phyloP scores from a whole-genome alignment of 2,797 vertebrate species.

The Rousettus madagascariensis region DNA sequence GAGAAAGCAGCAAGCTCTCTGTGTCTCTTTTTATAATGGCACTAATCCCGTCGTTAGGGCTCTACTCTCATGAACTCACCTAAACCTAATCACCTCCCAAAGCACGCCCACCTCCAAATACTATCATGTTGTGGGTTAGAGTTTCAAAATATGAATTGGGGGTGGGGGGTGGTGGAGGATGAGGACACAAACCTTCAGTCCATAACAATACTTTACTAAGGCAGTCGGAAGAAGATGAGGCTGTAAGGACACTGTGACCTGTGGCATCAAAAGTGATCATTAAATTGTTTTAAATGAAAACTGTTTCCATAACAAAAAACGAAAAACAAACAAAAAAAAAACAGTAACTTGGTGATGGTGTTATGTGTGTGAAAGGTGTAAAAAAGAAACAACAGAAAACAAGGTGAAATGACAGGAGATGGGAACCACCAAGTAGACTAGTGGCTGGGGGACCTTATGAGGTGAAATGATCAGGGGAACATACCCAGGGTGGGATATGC shows the following conservation, averaged over 20 bases:
- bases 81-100: not conserved
- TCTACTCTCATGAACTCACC: not conserved
- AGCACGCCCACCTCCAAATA: not conserved
- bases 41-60: not conserved
- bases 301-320: not conserved
- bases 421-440: not conserved
- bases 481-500: not conserved
- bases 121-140: not conserved
- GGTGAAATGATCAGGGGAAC: not conserved
- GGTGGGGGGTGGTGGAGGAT: not conserved
- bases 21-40: not conserved
- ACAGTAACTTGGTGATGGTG: not conserved
- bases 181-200: not conserved
- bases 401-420: not conserved
- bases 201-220: not conserved
- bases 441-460: not conserved
- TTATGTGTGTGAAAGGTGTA: not conserved
- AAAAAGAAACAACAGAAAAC: slow-evolving; percentile 2
- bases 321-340: not conserved
- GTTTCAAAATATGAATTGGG: not conserved
- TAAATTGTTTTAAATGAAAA: not conserved
- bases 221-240: not conserved
- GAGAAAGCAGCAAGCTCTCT: not conserved
- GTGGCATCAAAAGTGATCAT: not conserved
- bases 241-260: not conserved